phyloP scores from a whole-genome alignment of 2,888 invertebrate species.

The Drosophila percnosoma region DNA sequence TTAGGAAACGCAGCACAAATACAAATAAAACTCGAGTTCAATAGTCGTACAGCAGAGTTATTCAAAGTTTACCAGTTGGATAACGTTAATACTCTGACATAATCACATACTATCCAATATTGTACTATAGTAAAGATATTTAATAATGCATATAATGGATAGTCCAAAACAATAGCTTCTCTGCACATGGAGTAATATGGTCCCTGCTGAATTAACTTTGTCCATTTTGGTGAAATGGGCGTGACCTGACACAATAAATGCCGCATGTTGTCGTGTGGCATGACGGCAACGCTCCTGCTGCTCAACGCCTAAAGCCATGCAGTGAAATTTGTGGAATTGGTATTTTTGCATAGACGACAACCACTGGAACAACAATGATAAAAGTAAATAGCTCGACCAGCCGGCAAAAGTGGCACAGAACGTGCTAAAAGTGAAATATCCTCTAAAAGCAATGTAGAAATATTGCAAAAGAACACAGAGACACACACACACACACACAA shows the following conservation, averaged over 20 bases:
- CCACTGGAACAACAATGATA: slow-evolving; percentile 39
- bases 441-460: slow-evolving; percentile 18
- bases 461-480: slow-evolving; percentile 6
- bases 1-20: slow-evolving; percentile 30
- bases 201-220: slow-evolving; percentile 26
- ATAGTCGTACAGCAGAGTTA: background rate
- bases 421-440: slow-evolving; percentile 63
- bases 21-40: background rate
- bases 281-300: slow-evolving; percentile 33
- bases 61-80: background rate
- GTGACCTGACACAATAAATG: slow-evolving; percentile 51
- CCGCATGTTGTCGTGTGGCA: slow-evolving; percentile 10
- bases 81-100: background rate
- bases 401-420: slow-evolving; percentile 66
- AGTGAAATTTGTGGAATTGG: slow-evolving; percentile 76
- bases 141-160: slow-evolving; percentile 12
- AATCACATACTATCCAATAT: slow-evolving; percentile 19
- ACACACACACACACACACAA: background rate
- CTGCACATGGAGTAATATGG: background rate
- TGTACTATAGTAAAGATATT: slow-evolving; percentile 19
- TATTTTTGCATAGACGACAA: slow-evolving; percentile 52
- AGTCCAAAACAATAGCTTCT: background rate
- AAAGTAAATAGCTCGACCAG: slow-evolving; percentile 68
- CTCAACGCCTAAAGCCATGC: slow-evolving; percentile 68
- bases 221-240: slow-evolving; percentile 30